Conservation (phyloP, 2,888 invertebrate species). For the Panzeria rudis region DNA sequence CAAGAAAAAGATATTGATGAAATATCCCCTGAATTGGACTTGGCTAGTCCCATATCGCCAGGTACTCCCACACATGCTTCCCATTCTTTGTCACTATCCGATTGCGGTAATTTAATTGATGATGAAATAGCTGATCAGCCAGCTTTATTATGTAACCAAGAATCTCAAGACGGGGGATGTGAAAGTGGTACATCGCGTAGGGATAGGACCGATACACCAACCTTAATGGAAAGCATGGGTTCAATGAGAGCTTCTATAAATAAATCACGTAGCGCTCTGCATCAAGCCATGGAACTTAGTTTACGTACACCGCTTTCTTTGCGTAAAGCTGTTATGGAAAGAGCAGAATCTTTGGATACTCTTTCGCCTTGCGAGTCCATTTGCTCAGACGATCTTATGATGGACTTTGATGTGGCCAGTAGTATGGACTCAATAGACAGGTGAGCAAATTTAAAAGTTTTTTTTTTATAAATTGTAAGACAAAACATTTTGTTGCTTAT, state of each 20-base stretch:
- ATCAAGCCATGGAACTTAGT: conserved; percentile 83
- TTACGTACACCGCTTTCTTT: conserved; percentile 81
- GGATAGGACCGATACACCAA: conserved; percentile 84
- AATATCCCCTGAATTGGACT: conserved; percentile 83
- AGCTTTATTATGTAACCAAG: conserved; percentile 90
- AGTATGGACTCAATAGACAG: conserved; percentile 83
- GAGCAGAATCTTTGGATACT: conserved; percentile 91
- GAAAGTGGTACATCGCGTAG: conserved; percentile 78
- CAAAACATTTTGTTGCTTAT: conserved; percentile 25
- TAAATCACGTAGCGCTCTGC: conserved; percentile 81
- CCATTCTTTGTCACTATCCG: conserved; percentile 91
- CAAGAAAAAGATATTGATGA: conserved; percentile 84
- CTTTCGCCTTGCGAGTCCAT: conserved; percentile 93
- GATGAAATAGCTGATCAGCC: conserved; percentile 97
- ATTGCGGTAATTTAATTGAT: conserved; percentile 90
- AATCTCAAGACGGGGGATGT: conserved; percentile 80
- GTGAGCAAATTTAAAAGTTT: conserved; percentile 72
- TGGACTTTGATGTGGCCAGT: conserved; percentile 89
- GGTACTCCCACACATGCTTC: conserved; percentile 92
- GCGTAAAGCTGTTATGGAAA: conserved; percentile 84
- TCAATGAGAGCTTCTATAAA: conserved; percentile 79
- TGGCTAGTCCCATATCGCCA: conserved; percentile 87
- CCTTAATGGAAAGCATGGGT: conserved; percentile 82
- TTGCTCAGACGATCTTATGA: conserved; percentile 94
- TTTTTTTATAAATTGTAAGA: neutral